phyloP scores from a whole-genome alignment of 2,888 invertebrate genomes.

The Trichacis sp. region DNA sequence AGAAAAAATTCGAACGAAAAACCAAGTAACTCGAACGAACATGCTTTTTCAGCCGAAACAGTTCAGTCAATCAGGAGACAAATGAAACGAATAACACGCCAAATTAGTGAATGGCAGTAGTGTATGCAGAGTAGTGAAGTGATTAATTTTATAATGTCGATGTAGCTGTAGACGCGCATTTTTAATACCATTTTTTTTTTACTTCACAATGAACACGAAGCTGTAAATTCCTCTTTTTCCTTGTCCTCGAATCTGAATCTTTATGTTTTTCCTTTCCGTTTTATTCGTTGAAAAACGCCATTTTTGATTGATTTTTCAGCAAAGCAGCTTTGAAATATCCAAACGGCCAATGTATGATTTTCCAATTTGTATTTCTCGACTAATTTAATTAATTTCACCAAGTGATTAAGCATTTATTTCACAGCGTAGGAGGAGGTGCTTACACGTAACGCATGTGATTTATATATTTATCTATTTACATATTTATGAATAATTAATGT shows the following conservation, averaged over 20 bases:
- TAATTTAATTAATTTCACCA: conserved; percentile 63
- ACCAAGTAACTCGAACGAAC: too few relatives aligned
- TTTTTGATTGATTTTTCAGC: conserved; percentile 51
- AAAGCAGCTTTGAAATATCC: conserved; percentile 45
- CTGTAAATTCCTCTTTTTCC: conserved; percentile 14
- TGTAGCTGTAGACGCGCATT: conserved; percentile 44
- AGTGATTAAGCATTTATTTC: conserved; percentile 63
- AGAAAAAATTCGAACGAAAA: conserved; percentile 23
- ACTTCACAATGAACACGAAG: too few relatives aligned
- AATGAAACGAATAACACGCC: conserved; percentile 31
- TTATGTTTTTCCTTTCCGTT: conserved; percentile 24
- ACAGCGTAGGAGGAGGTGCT: conserved; percentile 67
- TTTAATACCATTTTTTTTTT: too few relatives aligned
- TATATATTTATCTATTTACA: conserved; percentile 51
- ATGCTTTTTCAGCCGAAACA: too few relatives aligned
- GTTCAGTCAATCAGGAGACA: conserved; percentile 25
- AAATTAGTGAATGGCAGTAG: conserved; percentile 49
- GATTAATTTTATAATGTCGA: conserved; percentile 41
- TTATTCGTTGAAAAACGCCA: conserved; percentile 43
- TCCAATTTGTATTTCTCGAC: conserved; percentile 54
- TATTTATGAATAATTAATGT: conserved; percentile 45
- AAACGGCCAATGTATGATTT: conserved; percentile 50
- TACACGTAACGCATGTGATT: conserved; percentile 61
- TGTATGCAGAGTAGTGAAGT: conserved; percentile 48
- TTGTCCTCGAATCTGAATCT: conserved; percentile 12